phyloP scores from a whole-genome alignment of 2,113 vertebrate species.

The Calidris pygmaea region DNA sequence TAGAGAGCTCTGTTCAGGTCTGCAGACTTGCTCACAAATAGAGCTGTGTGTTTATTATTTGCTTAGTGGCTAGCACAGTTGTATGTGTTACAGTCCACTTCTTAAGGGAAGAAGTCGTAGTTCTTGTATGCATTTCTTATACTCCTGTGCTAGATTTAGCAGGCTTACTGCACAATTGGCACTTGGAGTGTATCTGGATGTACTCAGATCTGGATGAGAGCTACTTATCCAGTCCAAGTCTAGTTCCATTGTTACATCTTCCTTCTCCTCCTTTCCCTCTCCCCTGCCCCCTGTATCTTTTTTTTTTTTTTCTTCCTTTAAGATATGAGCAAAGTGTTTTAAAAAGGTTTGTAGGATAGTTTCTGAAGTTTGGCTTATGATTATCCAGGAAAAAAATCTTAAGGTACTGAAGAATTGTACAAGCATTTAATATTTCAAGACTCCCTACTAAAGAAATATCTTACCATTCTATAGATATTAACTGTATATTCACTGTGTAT shows the following conservation, averaged over 20 bases:
- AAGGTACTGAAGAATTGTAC: neutral
- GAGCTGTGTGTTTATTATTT: neutral
- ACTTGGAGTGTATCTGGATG: neutral
- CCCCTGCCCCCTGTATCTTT: accelerated
- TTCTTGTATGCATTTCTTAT: neutral
- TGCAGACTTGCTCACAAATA: neutral
- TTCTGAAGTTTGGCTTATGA: neutral
- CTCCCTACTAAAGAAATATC: neutral
- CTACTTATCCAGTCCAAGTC: neutral
- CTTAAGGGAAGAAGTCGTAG: neutral
- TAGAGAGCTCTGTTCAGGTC: neutral
- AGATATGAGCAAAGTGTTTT: neutral
- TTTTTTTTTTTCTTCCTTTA: neutral
- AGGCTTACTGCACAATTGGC: neutral
- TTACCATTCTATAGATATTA: neutral
- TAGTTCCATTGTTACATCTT: neutral
- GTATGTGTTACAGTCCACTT: neutral
- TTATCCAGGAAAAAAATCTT: neutral
- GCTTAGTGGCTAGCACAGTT: neutral
- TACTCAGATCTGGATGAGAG: neutral
- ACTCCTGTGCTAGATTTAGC: neutral
- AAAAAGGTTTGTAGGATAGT: neutral
- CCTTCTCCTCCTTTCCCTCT: neutral
- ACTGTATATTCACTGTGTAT: too few relatives aligned
- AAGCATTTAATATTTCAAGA: neutral